Evolutionary conservation across 2,113 vertebrate genomes (phyloP), one percentile per base, ranked within the genome.

Genomic region (Connochaetes taurinus): DNA sequence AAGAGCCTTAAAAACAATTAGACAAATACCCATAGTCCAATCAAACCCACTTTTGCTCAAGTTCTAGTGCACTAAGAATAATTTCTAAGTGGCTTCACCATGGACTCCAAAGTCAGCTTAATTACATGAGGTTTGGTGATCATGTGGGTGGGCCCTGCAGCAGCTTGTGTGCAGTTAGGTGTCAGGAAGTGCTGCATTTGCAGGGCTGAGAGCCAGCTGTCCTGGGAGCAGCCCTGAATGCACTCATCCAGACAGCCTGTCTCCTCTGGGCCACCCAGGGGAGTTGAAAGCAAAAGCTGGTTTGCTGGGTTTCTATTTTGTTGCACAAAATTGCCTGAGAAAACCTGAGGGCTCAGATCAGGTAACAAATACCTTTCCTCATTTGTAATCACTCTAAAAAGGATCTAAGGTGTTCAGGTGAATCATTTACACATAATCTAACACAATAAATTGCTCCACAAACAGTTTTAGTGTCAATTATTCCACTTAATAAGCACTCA

Each of bases 401-500:
- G 55, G n/a, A 58, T 36, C 86, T 92, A 64, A 92, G 94, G 60
- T 14, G 33, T 78, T 91, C 62, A 47, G 29, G 92, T 52, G 88
- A 97, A 52, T 87, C 62, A 84, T 90, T 97, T 64, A 92, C 13
- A 80, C 33, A 90, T 57, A 97, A 93, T 52, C 62, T 36, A 91
- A 53, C 40, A 60, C 88, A 84, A 90, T 16, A 62, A 47, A 67
- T 87, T 93, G 36, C 94, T 87, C 57, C 53, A 64, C 82, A 89
- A 71, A 92, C 19, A 62, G 45, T 84, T 43, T 93, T 62, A 55
- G 9, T 43, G 31, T 93, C 14, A 4, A 13, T 53, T n/a, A 82
- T 90, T 52, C 50, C 88, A 29, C 50, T 29, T 50, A 87, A 86
- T 50, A 87, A 86, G 60, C 40, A 50, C 43, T 53, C 53, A 57